phyloP scores from a whole-genome alignment of 2,797 vertebrate species.

The Chloroceryle inda region DNA sequence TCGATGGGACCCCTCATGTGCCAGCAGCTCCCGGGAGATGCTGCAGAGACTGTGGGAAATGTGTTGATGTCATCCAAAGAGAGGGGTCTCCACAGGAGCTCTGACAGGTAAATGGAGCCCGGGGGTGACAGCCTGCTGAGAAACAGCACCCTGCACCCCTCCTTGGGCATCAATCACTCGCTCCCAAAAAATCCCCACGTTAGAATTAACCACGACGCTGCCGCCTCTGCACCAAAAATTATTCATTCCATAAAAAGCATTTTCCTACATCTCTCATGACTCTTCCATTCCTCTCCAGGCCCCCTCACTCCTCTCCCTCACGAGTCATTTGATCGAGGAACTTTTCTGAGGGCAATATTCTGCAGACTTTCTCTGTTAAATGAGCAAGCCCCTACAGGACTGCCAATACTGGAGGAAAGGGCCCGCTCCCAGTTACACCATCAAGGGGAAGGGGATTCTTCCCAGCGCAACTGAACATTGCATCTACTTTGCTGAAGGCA shows the following conservation, averaged over 20 bases:
- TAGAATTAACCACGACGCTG: not conserved
- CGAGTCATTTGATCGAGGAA: not conserved
- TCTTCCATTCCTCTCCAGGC: not conserved
- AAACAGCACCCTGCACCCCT: constrained; percentile 25
- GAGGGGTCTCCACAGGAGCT: fast-evolving
- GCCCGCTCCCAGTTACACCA: fast-evolving
- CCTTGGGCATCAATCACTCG: fast-evolving
- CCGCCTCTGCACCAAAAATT: not conserved
- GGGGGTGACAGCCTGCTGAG: not conserved
- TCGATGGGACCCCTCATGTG: fast-evolving
- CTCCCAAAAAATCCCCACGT: not conserved
- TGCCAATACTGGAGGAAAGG: not conserved
- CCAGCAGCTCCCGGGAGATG: fast-evolving
- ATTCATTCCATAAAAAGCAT: constrained; percentile 36
- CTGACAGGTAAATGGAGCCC: not conserved
- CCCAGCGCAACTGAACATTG: fast-evolving
- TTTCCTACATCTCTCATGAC: not conserved
- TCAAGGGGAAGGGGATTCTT: not conserved
- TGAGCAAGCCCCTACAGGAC: not conserved
- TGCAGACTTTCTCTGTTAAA: not conserved
- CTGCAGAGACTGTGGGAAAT: not conserved
- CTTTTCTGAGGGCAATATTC: not conserved
- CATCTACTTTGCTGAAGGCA: not conserved
- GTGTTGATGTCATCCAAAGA: not conserved
- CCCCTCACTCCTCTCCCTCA: not conserved